phyloP scores from a whole-genome alignment of 1,140 invertebrate genomes.

The Stegodyphus mimosarum region DNA sequence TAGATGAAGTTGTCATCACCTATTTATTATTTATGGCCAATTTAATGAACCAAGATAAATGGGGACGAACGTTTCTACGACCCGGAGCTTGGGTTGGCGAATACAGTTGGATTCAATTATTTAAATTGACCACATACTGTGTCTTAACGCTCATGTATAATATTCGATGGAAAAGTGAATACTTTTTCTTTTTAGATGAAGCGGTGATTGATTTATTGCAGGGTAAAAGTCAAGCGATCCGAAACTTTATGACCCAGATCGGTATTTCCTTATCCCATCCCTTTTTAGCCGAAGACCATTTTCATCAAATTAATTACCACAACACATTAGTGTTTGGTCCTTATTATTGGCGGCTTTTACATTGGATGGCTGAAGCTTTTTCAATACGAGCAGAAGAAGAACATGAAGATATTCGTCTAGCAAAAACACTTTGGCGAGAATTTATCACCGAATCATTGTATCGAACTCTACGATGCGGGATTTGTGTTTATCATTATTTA shows the following conservation, averaged over 20 bases:
- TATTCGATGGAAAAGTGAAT: fast-evolving
- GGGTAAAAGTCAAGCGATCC: not conserved
- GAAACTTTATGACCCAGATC: not conserved
- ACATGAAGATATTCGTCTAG: not conserved
- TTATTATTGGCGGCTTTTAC: slow-evolving; percentile 2
- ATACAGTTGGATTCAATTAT: too few species aligned
- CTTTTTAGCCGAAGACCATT: not conserved
- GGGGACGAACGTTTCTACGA: too few species aligned
- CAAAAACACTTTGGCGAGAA: not conserved
- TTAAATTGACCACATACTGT: too few species aligned
- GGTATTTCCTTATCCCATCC: not conserved
- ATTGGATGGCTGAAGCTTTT: slow-evolving; percentile 23
- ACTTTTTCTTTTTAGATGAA: not conserved
- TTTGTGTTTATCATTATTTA: slow-evolving; percentile 9
- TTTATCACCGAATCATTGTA: not conserved
- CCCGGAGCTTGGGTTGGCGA: too few species aligned
- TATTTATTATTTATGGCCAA: too few species aligned
- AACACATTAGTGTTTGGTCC: not conserved
- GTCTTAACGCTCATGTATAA: too few species aligned
- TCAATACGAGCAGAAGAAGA: not conserved
- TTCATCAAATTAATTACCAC: not conserved
- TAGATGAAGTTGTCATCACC: too few species aligned
- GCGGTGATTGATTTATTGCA: not conserved
- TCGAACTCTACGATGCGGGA: not conserved
- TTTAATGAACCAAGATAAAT: too few species aligned